These are phyloP conservation scores for Tiphia femorata DNA, from an alignment of 2,888 invertebrate genomes.

Conservation along the genomic window DNA sequence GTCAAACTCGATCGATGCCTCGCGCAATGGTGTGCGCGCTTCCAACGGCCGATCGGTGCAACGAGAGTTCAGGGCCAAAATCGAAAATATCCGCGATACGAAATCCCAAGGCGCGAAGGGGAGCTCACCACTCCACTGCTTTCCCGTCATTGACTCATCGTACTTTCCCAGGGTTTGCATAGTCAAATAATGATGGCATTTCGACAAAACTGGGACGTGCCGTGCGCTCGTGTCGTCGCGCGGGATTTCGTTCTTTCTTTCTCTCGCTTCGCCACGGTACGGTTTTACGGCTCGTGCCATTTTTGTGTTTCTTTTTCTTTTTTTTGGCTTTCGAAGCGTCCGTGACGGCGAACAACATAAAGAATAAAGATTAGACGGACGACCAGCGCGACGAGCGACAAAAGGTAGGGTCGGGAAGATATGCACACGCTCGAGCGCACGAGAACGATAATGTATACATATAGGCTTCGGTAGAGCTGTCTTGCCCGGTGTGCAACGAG, in stretches of 20 bases:
- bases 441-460: too few species aligned
- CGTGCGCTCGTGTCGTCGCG: too few species aligned
- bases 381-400: too few species aligned
- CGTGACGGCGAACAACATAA: too few species aligned
- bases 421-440: neutral
- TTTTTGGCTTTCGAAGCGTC: neutral
- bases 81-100: neutral
- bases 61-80: neutral
- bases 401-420: neutral
- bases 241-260: too few species aligned
- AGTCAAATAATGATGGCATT: neutral
- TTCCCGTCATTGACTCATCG: conserved; percentile 39
- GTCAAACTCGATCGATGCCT: too few species aligned
- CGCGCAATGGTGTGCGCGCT: too few species aligned
- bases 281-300: neutral
- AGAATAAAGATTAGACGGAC: too few species aligned
- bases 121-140: neutral
- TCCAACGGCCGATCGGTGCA: neutral
- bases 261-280: neutral
- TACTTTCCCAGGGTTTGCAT: conserved; percentile 33
- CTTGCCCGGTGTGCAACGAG: too few species aligned
- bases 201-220: neutral
- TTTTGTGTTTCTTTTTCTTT: neutral
- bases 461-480: too few species aligned
- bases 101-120: neutral